phyloP scores from a whole-genome alignment of 2,888 invertebrate genomes.

The Synanthedon tipuliformis region DNA sequence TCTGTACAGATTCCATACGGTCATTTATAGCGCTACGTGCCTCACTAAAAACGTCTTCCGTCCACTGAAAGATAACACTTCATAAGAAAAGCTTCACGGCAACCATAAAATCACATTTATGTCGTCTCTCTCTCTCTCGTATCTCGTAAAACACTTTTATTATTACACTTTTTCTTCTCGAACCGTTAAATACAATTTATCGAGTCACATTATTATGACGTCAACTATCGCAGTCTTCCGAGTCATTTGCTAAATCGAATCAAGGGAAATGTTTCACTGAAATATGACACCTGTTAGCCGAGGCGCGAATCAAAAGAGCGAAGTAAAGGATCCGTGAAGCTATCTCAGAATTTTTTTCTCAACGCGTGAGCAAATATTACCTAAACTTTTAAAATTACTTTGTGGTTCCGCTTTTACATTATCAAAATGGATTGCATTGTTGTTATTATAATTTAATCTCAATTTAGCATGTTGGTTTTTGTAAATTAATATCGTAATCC shows the following conservation, averaged over 20 bases:
- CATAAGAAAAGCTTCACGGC: not conserved
- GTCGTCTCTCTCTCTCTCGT: not conserved
- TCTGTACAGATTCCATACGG: too few relatives aligned
- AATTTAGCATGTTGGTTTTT: too few relatives aligned
- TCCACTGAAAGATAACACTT: not conserved
- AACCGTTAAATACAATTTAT: constrained; percentile 5
- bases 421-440: too few relatives aligned
- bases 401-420: too few relatives aligned
- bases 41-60: too few relatives aligned
- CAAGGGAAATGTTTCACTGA: constrained; percentile 24
- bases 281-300: constrained; percentile 34
- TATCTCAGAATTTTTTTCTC: too few relatives aligned
- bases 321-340: too few relatives aligned
- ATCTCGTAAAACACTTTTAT: not conserved
- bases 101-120: not conserved
- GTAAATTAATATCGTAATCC: too few relatives aligned
- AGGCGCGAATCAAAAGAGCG: not conserved
- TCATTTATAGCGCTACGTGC: too few relatives aligned
- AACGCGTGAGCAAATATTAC: too few relatives aligned
- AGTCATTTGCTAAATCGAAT: constrained; percentile 33
- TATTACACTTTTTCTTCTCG: not conserved
- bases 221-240: constrained; percentile 28
- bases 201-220: constrained; percentile 9
- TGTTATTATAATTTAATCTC: too few relatives aligned
- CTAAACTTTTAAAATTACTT: too few relatives aligned